A percentile compares a stretch with the other conserved stretches of the same genome.
Evolutionary conservation across 2,888 invertebrate species (phyloP).

Genomic region (Cosmorhoe ocellata): DNA sequence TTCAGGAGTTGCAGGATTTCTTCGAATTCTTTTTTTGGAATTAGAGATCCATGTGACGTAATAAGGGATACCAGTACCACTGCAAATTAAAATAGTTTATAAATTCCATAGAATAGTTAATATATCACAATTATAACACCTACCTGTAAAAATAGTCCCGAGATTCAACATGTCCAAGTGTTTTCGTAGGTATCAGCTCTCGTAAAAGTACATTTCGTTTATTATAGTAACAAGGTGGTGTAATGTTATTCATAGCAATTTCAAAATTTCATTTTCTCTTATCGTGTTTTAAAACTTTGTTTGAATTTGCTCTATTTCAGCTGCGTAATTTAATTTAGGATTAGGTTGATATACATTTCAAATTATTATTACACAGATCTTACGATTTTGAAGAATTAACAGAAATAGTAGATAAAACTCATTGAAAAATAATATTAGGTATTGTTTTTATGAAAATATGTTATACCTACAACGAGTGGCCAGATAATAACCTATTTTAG

Average conservation of each 20-base stretch:
- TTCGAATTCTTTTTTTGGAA: constrained; percentile 9
- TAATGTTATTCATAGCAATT: constrained; percentile 59
- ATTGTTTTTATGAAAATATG: too few species aligned
- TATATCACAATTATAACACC: too few species aligned
- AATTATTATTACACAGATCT: too few species aligned
- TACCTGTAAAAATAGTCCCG: constrained; percentile 43
- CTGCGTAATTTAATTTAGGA: constrained; percentile 20
- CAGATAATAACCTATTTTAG: constrained; percentile 13
- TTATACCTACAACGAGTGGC: too few species aligned
- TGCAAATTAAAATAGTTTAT: constrained; percentile 2
- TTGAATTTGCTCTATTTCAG: constrained; percentile 31
- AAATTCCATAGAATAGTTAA: not conserved
- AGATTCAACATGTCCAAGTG: constrained; percentile 49
- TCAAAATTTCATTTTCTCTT: constrained; percentile 68
- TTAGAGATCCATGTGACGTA: constrained; percentile 10
- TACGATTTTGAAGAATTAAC: too few species aligned
- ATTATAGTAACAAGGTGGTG: constrained; percentile 46
- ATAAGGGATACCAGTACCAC: constrained; percentile 5
- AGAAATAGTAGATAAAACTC: too few species aligned
- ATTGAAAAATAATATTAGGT: too few species aligned
- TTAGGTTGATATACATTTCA: constrained; percentile 24
- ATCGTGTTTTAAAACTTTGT: constrained; percentile 45
- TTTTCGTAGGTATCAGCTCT: constrained; percentile 39
- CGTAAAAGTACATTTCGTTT: constrained; percentile 41
- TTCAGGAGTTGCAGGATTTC: constrained; percentile 3